These are phyloP conservation scores for Gryllus longicercus DNA, from an alignment of 2,888 invertebrate genomes.

Conservation along the genomic window DNA sequence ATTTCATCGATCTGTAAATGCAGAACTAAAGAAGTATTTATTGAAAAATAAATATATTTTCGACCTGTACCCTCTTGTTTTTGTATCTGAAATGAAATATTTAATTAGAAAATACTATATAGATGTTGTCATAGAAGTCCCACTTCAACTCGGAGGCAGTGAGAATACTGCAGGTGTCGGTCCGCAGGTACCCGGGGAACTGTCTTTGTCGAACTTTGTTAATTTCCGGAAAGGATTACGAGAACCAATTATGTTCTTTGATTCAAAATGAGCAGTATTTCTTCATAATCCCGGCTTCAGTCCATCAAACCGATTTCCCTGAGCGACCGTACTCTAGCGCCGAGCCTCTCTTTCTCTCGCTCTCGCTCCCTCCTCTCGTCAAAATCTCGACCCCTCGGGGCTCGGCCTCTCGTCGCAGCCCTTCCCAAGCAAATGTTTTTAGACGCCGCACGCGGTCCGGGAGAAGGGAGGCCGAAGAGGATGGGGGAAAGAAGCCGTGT, in stretches of 20 bases:
- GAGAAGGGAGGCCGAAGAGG: constrained; percentile 21
- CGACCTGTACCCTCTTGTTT: no score
- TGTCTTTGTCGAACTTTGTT: constrained; percentile 7
- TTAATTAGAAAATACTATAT: no score
- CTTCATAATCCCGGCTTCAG: constrained; percentile 5
- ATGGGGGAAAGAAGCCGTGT: constrained; percentile 20
- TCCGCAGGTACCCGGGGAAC: neutral
- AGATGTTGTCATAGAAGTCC: no score
- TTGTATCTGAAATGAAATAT: no score
- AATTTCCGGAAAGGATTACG: neutral
- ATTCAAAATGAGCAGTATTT: constrained; percentile 17
- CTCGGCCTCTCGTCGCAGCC: no score
- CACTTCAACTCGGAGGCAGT: neutral
- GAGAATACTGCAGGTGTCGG: neutral
- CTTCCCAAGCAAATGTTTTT: constrained; percentile 20
- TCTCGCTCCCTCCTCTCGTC: neutral
- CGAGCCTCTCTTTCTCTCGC: neutral
- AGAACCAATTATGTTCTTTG: constrained; percentile 9
- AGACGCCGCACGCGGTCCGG: neutral
- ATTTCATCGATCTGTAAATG: neutral
- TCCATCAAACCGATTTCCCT: neutral
- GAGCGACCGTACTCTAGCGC: neutral
- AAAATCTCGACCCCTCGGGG: no score
- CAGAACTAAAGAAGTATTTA: no score
- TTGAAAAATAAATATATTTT: no score